A percentile compares a stretch with the other conserved stretches of the same genome.
phyloP scores from a whole-genome alignment of 1,140 invertebrate species.

The Drosophila paulistorum region DNA sequence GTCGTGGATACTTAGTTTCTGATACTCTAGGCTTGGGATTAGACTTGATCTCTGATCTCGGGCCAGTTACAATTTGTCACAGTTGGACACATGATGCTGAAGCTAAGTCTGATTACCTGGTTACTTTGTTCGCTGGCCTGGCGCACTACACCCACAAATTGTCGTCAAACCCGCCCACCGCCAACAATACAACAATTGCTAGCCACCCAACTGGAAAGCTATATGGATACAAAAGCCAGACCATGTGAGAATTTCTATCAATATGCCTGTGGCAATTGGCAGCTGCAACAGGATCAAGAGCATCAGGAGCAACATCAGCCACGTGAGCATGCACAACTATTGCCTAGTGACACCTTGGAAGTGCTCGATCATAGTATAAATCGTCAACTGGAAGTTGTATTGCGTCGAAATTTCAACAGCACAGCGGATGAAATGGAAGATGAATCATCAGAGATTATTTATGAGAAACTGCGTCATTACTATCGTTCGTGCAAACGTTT shows the following conservation, averaged over 20 bases:
- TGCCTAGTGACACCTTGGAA: constrained; percentile 63
- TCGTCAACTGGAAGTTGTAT: constrained; percentile 57
- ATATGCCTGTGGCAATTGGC: constrained; percentile 78
- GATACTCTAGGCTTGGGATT: constrained; percentile 14
- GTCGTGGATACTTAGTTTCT: constrained; percentile 3
- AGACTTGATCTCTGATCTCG: constrained; percentile 1
- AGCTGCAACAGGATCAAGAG: constrained; percentile 62
- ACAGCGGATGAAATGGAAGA: constrained; percentile 36
- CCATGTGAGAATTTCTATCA: constrained; percentile 81
- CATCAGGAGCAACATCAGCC: constrained; percentile 38
- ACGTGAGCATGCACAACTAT: constrained; percentile 40
- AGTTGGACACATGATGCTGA: constrained; percentile 60
- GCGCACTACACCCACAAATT: constrained; percentile 75
- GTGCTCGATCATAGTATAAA: constrained; percentile 65
- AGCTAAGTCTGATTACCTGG: constrained; percentile 68
- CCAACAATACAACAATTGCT: constrained; percentile 64
- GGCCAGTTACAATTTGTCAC: constrained; percentile 46
- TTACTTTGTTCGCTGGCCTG: constrained; percentile 69
- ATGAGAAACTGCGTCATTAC: constrained; percentile 61
- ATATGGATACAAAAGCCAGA: constrained; percentile 66
- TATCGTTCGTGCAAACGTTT: constrained; percentile 76
- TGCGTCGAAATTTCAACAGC: constrained; percentile 44
- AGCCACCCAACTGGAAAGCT: constrained; percentile 70
- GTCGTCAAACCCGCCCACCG: constrained; percentile 62
- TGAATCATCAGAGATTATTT: constrained; percentile 14